phyloP scores from a whole-genome alignment of 2,888 invertebrate species.

The Apocheima hispidaria region DNA sequence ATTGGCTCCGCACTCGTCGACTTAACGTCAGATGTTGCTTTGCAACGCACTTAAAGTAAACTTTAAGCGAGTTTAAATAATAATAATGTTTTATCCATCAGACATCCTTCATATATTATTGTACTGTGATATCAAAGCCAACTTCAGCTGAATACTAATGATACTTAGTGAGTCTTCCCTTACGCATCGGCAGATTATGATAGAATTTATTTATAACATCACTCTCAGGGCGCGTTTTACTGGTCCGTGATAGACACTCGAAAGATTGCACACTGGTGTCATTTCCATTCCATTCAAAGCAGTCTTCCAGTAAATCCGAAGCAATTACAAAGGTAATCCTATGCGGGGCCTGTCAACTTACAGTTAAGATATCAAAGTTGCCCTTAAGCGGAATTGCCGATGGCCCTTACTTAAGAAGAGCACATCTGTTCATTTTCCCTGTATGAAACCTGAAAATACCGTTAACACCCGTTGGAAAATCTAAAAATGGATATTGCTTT shows the following conservation, averaged over 20 bases:
- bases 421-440: conserved; percentile 33
- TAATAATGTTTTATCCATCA: conserved; percentile 39
- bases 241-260: conserved; percentile 47
- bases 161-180: conserved; percentile 35
- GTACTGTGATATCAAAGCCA: conserved; percentile 42
- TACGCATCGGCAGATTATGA: conserved; percentile 43
- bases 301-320: conserved; percentile 31
- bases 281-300: conserved; percentile 43
- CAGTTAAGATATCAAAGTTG: conserved; percentile 35
- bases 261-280: conserved; percentile 42
- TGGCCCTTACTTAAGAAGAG: conserved; percentile 26
- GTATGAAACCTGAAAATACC: conserved; percentile 20
- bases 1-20: background rate
- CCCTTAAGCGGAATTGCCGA: conserved; percentile 31
- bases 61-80: conserved; percentile 14
- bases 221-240: conserved; percentile 38
- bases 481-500: conserved; percentile 4
- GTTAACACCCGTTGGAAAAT: no score
- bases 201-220: conserved; percentile 47
- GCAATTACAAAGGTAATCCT: conserved; percentile 36
- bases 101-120: conserved; percentile 43
- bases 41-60: background rate
- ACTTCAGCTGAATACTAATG: conserved; percentile 51
- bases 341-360: conserved; percentile 36
- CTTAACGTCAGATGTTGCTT: background rate